Evolutionary conservation across 2,113 vertebrate genomes (phyloP).

Genomic region (Vimba vimba): DNA sequence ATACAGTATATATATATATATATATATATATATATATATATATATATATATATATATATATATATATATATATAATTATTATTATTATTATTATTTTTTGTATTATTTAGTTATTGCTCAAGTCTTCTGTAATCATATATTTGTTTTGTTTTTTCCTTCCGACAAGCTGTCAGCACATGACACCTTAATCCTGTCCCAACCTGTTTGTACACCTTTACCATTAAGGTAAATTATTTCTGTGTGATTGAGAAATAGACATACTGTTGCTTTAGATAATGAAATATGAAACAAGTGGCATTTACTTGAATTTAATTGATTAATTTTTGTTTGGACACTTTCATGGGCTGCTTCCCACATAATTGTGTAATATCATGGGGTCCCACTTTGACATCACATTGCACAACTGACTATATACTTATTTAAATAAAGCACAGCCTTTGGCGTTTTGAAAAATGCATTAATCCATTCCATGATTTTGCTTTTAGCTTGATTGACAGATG

Average conservation of each 20-base stretch:
- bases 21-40: no score
- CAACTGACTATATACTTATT: no score
- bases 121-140: no score
- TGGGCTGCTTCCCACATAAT: neutral
- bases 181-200: slow-evolving; percentile 91
- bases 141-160: no score
- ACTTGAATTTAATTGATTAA: neutral
- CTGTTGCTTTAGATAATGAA: neutral
- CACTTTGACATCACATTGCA: no score
- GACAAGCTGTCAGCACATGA: slow-evolving; percentile 90
- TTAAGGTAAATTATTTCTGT: slow-evolving; percentile 83
- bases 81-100: no score
- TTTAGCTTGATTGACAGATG: neutral
- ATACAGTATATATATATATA: fast-evolving
- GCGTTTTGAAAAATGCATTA: no score
- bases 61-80: no score
- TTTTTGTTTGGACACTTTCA: neutral
- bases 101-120: no score
- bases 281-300: neutral
- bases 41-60: no score
- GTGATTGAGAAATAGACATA: neutral
- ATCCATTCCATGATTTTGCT: no score
- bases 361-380: neutral
- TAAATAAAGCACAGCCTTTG: no score
- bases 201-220: slow-evolving; percentile 94